phyloP scores from a whole-genome alignment of 2,113 vertebrate genomes.

The Elephantulus edwardii region DNA sequence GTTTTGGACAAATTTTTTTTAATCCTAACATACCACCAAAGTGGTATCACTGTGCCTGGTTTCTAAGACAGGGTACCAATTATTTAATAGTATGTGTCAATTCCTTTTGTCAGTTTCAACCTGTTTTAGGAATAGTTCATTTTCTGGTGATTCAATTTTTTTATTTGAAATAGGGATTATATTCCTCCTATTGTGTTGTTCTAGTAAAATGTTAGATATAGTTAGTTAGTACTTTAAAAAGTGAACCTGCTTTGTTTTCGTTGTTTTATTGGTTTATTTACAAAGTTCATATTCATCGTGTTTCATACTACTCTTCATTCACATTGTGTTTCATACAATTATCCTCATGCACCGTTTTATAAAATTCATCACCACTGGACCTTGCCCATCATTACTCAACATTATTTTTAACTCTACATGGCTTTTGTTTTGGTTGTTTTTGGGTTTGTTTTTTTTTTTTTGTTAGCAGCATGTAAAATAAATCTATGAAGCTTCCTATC shows the following conservation, averaged over 20 bases:
- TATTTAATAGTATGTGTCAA: neutral
- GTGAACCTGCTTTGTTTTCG: too few species aligned
- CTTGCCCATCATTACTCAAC: too few species aligned
- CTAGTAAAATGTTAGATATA: constrained; percentile 42
- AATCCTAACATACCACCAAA: neutral
- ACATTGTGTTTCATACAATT: too few species aligned
- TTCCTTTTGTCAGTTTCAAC: constrained; percentile 66
- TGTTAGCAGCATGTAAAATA: constrained; percentile 75
- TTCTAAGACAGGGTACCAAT: neutral
- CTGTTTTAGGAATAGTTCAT: constrained; percentile 53
- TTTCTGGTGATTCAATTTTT: constrained; percentile 72
- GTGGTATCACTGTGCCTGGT: neutral
- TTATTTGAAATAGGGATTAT: constrained; percentile 72
- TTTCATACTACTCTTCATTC: too few species aligned
- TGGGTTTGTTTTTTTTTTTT: constrained; percentile 44
- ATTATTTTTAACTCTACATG: constrained; percentile 82
- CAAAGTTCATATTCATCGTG: too few species aligned
- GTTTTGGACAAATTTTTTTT: constrained; percentile 69
- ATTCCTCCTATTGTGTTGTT: constrained; percentile 65
- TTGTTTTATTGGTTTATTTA: too few species aligned
- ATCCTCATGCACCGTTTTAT: too few species aligned
- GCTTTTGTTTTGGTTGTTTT: neutral
- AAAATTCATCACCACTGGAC: too few species aligned
- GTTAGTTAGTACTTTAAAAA: constrained; percentile 63
- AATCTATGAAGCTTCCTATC: constrained; percentile 81